These are phyloP conservation scores for Psittacara wagleri DNA, from an alignment of 2,113 vertebrate genomes.

Conservation along the genomic window DNA sequence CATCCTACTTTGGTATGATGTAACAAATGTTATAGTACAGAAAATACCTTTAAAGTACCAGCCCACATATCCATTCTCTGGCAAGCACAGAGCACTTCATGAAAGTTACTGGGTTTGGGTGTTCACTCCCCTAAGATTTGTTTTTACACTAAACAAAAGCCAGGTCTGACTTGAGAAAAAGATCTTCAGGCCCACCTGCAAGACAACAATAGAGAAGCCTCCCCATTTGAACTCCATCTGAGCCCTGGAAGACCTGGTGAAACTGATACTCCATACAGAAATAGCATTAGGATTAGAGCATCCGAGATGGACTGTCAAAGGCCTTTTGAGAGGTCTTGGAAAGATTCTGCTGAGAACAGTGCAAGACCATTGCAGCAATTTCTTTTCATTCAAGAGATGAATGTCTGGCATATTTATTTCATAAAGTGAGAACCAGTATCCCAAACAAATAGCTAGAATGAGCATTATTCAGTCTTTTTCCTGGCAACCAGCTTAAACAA, in stretches of 20 bases:
- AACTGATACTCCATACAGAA: neutral
- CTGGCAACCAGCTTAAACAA: constrained; percentile 68
- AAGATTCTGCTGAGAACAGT: constrained; percentile 30
- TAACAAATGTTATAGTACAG: neutral
- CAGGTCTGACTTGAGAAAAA: neutral
- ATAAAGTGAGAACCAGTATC: constrained; percentile 67
- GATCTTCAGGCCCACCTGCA: neutral
- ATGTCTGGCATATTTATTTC: constrained; percentile 72
- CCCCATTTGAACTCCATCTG: neutral
- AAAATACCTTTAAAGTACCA: neutral
- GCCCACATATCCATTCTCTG: neutral
- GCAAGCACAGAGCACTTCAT: neutral
- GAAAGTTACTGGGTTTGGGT: neutral
- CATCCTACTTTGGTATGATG: neutral
- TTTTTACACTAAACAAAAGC: neutral
- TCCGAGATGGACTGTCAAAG: neutral
- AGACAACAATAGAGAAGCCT: neutral
- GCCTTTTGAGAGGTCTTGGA: constrained; percentile 33
- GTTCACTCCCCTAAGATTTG: neutral
- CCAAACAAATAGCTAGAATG: constrained; percentile 71
- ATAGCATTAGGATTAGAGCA: neutral
- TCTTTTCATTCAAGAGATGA: constrained; percentile 59
- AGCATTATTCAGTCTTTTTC: constrained; percentile 72
- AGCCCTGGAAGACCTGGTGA: neutral
- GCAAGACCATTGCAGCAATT: constrained; percentile 47